phyloP scores from a whole-genome alignment of 1,140 invertebrate genomes.

The Ostrea edulis region DNA sequence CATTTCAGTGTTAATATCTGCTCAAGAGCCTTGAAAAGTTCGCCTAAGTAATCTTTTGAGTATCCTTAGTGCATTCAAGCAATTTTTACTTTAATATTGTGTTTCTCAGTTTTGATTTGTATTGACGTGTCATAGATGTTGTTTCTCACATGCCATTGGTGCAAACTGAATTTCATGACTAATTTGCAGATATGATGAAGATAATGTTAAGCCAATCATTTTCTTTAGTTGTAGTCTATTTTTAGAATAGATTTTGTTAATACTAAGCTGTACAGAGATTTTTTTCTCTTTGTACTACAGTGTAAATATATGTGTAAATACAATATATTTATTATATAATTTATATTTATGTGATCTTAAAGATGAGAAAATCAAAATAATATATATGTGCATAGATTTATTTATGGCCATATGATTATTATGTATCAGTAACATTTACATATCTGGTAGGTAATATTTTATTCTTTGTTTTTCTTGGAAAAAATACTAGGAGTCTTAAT shows the following conservation, averaged over 20 bases:
- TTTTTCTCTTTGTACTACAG: background rate
- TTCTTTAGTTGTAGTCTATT: background rate
- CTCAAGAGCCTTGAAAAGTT: background rate
- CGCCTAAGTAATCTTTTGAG: background rate
- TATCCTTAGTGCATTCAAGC: background rate
- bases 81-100: background rate
- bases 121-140: too few relatives aligned
- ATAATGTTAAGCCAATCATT: too few relatives aligned
- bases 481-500: background rate
- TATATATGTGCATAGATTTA: background rate
- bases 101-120: background rate
- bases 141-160: too few relatives aligned
- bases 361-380: constrained; percentile 5
- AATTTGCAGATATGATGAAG: too few relatives aligned
- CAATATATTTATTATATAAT: background rate
- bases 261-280: background rate
- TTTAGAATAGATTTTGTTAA: background rate
- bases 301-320: background rate
- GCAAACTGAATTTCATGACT: too few relatives aligned
- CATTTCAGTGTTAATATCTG: background rate
- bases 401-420: too few relatives aligned
- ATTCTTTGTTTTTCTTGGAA: background rate
- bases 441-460: background rate
- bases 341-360: background rate
- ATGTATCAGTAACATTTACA: background rate